Evolutionary conservation across 2,797 vertebrate genomes (phyloP), one percentile per base, ranked within the genome.

Genomic region (Knipowitschia caucasica): DNA sequence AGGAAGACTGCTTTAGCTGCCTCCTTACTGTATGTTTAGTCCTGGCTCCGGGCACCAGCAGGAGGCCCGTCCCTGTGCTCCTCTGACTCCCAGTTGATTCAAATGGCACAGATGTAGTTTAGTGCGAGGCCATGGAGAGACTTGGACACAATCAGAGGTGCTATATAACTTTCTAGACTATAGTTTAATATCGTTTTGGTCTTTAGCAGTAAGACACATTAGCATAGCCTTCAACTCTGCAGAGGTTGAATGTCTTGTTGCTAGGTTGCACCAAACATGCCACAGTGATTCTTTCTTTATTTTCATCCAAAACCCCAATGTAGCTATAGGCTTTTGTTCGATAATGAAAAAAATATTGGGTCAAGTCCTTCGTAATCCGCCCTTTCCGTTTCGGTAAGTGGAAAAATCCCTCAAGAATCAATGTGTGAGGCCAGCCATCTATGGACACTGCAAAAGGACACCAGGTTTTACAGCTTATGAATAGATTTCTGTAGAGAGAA

Each of bases 241-340:
- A n/a, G n/a, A n/a, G n/a, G n/a, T 73, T 67, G 64, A 52, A 69
- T 49, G 35, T 84, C 64, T 62, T 56, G 54, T 83, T 76, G 50
- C 67, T 42, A 11, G 27, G 18, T 44, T 7, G 2, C 63, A 79
- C 80, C 75, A 81, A 77, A 58, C 69, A 50, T 53, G 58, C 42
- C 44, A 51, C 31, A 38, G 40, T 60, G 56, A 64, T 49, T 69
- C 43, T 56, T 49, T n/a, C 58, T 55, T 73, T 75, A 83, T 85
- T 73, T 43, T 54, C 27, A 36, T 31, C 27, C 4, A 31, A 62
- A 65, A 70, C 81, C 69, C 53, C 35, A 2, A 21, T 50, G 31
- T 31, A 50, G 25, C 56, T 4, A 2, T 21, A 12, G 33, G 43
- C 35, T 71, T 46, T 69, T 38, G 24, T 45, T 61, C 39, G 60